These are phyloP conservation scores for Ephialtes manifestator DNA, from an alignment of 2,888 invertebrate species.

Conservation along the genomic window DNA sequence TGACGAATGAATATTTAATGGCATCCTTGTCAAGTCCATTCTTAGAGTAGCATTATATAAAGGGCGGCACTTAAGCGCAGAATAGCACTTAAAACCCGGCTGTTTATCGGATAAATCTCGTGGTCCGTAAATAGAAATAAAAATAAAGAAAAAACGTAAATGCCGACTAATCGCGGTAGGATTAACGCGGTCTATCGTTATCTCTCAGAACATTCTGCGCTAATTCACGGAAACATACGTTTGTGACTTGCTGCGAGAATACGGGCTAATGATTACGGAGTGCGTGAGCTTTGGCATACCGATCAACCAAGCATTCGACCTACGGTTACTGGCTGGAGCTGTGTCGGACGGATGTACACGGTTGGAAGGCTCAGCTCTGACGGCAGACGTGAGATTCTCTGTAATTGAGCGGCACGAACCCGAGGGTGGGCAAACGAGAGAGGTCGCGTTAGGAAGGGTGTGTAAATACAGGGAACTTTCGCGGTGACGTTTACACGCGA, in stretches of 20 bases:
- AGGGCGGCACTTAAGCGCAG: background rate
- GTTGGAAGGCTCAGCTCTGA: constrained; percentile 16
- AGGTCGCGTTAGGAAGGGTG: constrained; percentile 51
- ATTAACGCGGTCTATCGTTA: constrained; percentile 59
- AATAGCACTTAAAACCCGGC: constrained; percentile 10
- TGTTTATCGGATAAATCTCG: background rate
- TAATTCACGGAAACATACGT: constrained; percentile 32
- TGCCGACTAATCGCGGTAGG: constrained; percentile 57
- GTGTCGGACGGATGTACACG: constrained; percentile 32
- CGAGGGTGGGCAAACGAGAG: constrained; percentile 28
- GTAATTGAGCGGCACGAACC: constrained; percentile 66
- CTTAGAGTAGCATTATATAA: constrained; percentile 31
- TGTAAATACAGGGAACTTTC: constrained; percentile 72
- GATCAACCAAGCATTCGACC: constrained; percentile 28
- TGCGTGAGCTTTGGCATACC: constrained; percentile 54
- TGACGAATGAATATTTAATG: background rate
- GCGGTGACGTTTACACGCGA: constrained; percentile 60
- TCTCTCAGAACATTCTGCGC: constrained; percentile 48
- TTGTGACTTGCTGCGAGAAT: background rate
- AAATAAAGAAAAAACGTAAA: constrained; percentile 31
- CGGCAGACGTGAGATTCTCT: constrained; percentile 66
- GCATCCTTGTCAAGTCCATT: constrained; percentile 49
- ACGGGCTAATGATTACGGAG: constrained; percentile 61
- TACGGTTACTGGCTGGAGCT: background rate
- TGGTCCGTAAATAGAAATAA: background rate